A percentile compares a stretch with the other conserved stretches of the same genome.
phyloP scores from a whole-genome alignment of 2,113 vertebrate species.

The Pteropus alecto region DNA sequence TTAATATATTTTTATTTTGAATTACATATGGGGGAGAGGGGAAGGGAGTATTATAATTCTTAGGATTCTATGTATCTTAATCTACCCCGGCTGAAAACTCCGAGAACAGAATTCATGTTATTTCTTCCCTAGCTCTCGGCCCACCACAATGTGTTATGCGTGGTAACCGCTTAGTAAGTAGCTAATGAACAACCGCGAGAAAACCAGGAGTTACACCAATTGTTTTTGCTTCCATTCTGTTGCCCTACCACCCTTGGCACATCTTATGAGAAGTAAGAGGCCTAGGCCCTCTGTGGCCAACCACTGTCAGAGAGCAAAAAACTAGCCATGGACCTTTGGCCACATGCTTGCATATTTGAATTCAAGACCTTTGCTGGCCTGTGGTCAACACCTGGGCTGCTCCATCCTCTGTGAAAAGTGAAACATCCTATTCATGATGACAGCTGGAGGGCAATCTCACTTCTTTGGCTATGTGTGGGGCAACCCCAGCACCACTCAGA shows the following conservation, averaged over 20 bases:
- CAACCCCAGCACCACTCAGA: neutral
- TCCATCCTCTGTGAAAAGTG: neutral
- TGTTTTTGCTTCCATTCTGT: neutral
- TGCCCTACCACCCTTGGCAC: neutral
- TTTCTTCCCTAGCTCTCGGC: neutral
- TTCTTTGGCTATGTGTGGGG: neutral
- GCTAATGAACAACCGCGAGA: neutral
- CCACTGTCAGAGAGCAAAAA: neutral
- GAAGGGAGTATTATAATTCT: neutral
- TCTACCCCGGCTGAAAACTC: neutral
- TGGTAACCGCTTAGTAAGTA: neutral
- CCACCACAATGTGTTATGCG: neutral
- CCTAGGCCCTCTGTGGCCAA: neutral
- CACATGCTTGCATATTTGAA: neutral
- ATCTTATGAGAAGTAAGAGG: neutral
- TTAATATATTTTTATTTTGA: slow-evolving; percentile 39
- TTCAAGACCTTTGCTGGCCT: neutral
- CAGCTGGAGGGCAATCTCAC: neutral
- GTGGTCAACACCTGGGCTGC: neutral
- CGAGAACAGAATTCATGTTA: neutral
- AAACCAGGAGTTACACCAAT: neutral
- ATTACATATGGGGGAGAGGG: neutral
- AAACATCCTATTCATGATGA: neutral
- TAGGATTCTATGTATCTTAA: neutral
- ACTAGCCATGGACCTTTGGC: fast-evolving